Evolutionary conservation across 2,888 invertebrate species (phyloP), one percentile per base, ranked within the genome.

Genomic region (Agriopis marginaria): DNA sequence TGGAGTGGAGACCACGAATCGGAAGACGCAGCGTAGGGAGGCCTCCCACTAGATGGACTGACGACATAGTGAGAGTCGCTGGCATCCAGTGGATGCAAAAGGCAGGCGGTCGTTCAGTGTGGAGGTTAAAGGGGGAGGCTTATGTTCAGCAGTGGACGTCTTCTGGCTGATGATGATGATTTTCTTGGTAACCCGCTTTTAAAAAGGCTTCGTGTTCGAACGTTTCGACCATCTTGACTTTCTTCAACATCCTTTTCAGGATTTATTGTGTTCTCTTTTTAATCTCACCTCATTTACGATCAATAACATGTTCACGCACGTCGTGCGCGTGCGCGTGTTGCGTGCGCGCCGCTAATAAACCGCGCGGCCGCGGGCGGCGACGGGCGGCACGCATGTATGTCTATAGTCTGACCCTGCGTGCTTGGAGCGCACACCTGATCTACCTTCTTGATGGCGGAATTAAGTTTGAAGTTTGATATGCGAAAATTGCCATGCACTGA

Each of bases 281-380:
- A 54, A 62, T 58, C 14, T 11, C 42, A 56, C 42, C 47, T 50
- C 66, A 62, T 60, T 59, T 14, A 9, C 17, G 62, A 51, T 56
- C 56, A 63, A 68, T 63, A 68, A 47, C 53, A 53, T 11, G 50
- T 53, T 56, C 44, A 47, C 45, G 67, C 62, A 40, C 61, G 49
- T 14, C 66, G 59, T 61, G 77, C 77, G 79, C 83, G 70, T 74
- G 76, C 78, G 77, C 72, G 32, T 60, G 66, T 84, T 75, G 84
- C 82, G 79, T 82, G 84, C 74, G 69, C 7, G 62, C 32, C 66
- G 73, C 77, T 77, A 78, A 69, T 80, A 79, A 80, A 66, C 60
- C 59, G 71, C 68, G 53, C 68, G 62, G 76, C 77, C 77, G 66
- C 73, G 62, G 77, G 78, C 77, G 63, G 63, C 54, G 70, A 63